A percentile compares a stretch with the other conserved stretches of the same genome.
phyloP scores from a whole-genome alignment of 2,797 vertebrate genomes.

The Coregonus sp. region DNA sequence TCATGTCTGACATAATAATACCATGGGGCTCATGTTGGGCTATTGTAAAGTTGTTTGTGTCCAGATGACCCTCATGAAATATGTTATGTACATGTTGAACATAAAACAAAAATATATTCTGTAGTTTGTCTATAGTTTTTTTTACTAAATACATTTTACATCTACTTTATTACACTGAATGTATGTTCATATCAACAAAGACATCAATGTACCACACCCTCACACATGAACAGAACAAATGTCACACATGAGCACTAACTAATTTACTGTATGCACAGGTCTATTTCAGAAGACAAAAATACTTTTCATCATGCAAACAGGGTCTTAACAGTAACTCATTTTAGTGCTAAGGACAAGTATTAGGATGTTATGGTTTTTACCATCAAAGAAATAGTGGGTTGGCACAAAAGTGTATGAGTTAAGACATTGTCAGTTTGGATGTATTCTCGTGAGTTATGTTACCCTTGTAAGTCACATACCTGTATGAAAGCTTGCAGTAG shows the following conservation, averaged over 20 bases:
- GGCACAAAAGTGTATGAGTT: background rate
- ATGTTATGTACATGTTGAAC: background rate
- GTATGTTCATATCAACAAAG: conserved; percentile 9
- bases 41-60: background rate
- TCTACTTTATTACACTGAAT: conserved; percentile 8
- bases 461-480: conserved; percentile 3
- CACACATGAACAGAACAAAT: conserved; percentile 7
- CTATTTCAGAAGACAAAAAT: background rate
- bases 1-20: background rate
- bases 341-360: background rate
- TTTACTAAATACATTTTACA: conserved; percentile 25
- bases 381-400: background rate
- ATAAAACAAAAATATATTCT: background rate
- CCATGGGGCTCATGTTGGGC: background rate
- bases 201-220: conserved; percentile 4
- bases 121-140: background rate
- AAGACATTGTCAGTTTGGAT: conserved; percentile 7
- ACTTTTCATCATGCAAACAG: conserved; percentile 21
- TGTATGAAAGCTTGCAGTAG: conserved; percentile 5
- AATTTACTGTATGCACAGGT: background rate
- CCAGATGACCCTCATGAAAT: no score
- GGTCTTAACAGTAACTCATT: background rate
- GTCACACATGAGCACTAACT: conserved; percentile 1
- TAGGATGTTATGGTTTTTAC: background rate
- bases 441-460: conserved; percentile 1